Conservation (phyloP, 2,113 vertebrate genomes). For the Nesoenas mayeri region DNA sequence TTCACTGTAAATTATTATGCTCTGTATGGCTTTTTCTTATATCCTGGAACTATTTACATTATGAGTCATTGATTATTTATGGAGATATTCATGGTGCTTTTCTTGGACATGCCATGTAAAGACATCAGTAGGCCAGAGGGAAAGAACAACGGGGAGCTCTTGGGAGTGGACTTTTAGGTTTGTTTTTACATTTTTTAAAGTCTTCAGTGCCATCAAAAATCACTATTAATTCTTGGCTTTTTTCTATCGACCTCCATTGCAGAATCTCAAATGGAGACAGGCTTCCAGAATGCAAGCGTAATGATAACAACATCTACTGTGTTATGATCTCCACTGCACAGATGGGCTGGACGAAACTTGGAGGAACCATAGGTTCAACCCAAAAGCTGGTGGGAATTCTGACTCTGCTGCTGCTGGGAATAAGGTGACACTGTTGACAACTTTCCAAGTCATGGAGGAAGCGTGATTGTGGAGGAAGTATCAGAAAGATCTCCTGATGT, state of each 20-base stretch:
- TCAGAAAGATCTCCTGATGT: not conserved
- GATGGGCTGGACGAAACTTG: not conserved
- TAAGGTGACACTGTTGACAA: not conserved
- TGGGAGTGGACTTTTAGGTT: not conserved
- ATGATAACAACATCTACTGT: accelerated
- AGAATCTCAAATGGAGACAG: not conserved
- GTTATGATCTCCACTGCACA: not conserved
- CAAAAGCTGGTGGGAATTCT: not conserved
- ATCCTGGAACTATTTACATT: conserved; percentile 28
- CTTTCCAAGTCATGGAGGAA: not conserved
- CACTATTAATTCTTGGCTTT: not conserved
- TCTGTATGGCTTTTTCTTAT: not conserved
- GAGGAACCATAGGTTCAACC: not conserved
- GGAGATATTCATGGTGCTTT: conserved; percentile 19
- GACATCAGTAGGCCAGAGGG: not conserved
- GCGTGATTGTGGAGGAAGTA: not conserved
- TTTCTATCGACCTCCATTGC: not conserved
- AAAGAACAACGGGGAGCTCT: not conserved
- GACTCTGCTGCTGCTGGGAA: not conserved
- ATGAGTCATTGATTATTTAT: conserved; percentile 25
- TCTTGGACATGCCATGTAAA: conserved; percentile 1
- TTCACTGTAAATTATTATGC: not conserved
- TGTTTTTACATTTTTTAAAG: conserved; percentile 2
- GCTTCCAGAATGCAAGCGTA: not conserved
- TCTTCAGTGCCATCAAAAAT: not conserved